Percentiles rank a stretch among this genome's conserved stretches.
phyloP scores from a whole-genome alignment of 1,140 invertebrate species.

The Harpegnathos saltator region DNA sequence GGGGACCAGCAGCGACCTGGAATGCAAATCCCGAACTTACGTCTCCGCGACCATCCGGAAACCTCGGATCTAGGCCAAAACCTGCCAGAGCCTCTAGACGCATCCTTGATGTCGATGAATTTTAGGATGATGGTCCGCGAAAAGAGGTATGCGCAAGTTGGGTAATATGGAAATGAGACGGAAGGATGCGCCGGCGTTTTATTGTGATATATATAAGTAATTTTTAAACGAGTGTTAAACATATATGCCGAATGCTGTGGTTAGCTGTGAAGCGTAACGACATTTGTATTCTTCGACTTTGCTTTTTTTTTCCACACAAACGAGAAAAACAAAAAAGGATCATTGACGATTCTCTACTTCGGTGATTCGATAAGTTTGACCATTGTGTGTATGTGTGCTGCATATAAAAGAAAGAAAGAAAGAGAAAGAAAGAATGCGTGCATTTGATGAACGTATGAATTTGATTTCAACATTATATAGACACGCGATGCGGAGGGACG shows the following conservation, averaged over 20 bases:
- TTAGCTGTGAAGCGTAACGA: conserved; percentile 76
- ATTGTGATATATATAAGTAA: conserved; percentile 84
- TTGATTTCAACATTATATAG: conserved; percentile 32
- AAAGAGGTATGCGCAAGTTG: conserved; percentile 57
- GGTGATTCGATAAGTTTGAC: conserved; percentile 54
- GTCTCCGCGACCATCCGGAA: conserved; percentile 75
- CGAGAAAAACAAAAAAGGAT: conserved; percentile 24
- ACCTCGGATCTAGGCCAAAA: conserved; percentile 79
- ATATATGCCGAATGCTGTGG: conserved; percentile 78
- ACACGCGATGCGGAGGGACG: conserved; percentile 39
- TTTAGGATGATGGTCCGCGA: not conserved
- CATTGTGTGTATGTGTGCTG: conserved; percentile 14
- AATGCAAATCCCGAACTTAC: conserved; percentile 73
- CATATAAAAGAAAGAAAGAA: conserved; percentile 11
- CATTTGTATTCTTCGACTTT: conserved; percentile 68
- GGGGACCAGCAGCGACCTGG: conserved; percentile 19
- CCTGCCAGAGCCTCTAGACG: conserved; percentile 80
- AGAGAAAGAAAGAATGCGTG: not conserved
- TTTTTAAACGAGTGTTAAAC: conserved; percentile 78
- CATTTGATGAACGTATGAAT: conserved; percentile 31
- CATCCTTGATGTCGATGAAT: conserved; percentile 72
- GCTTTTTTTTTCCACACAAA: conserved; percentile 52
- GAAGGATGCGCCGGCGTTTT: conserved; percentile 80
- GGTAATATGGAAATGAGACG: conserved; percentile 54
- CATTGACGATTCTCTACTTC: conserved; percentile 49